A percentile compares a stretch with the other conserved stretches of the same genome.
Conservation (phyloP, 2,888 invertebrate species). For the Rhodophaea formosa region DNA sequence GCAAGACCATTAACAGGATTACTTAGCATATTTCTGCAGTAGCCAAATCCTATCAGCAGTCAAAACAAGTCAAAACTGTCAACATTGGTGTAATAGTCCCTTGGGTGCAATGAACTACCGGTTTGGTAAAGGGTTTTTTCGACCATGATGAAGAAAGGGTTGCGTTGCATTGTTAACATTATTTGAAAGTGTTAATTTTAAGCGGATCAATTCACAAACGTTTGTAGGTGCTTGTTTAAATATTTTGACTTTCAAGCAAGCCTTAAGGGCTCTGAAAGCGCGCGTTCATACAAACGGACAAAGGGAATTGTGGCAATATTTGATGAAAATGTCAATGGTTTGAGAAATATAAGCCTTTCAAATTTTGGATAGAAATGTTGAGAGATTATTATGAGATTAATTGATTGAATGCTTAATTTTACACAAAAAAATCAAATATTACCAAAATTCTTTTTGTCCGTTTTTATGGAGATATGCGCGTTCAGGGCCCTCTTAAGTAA, state of each 20-base stretch:
- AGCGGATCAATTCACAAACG: not conserved
- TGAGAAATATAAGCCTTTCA: too few species aligned
- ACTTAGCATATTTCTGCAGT: constrained; percentile 49
- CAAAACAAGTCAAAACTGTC: constrained; percentile 74
- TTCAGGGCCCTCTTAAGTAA: too few species aligned
- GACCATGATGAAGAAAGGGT: constrained; percentile 54
- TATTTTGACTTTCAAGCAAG: not conserved
- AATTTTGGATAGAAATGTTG: too few species aligned
- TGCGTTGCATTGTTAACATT: constrained; percentile 39
- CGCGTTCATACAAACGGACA: too few species aligned
- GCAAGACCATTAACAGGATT: constrained; percentile 51
- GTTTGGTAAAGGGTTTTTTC: constrained; percentile 50
- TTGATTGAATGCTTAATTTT: too few species aligned
- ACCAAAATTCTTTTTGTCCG: too few species aligned
- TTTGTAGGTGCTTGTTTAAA: not conserved
- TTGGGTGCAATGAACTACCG: constrained; percentile 42
- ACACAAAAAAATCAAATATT: too few species aligned
- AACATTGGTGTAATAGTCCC: constrained; percentile 52
- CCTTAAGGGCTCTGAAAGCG: too few species aligned
- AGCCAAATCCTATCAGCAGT: constrained; percentile 57
- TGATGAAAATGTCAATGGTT: too few species aligned
- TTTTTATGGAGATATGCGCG: too few species aligned
- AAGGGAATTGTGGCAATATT: too few species aligned
- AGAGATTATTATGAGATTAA: too few species aligned
- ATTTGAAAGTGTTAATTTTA: constrained; percentile 31